These are phyloP conservation scores for Coptodon bakossiorum DNA, from an alignment of 2,113 vertebrate genomes.

Conservation along the genomic window DNA sequence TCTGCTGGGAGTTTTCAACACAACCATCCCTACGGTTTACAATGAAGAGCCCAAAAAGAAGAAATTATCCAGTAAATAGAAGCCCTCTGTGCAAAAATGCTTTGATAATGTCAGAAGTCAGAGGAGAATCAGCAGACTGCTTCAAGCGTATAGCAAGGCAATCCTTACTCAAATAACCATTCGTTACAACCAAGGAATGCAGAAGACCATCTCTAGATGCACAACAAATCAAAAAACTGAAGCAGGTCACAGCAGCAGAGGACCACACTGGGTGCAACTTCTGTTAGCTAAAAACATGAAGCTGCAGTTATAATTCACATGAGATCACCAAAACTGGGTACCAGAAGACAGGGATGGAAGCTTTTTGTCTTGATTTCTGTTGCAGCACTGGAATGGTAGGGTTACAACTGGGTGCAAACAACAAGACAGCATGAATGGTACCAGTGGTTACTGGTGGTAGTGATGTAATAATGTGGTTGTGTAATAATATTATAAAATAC, in stretches of 20 bases:
- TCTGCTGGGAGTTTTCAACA: not conserved
- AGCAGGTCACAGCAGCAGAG: rapidly evolving
- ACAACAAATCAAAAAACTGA: not conserved
- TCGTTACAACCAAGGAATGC: rapidly evolving
- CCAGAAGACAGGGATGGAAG: not conserved
- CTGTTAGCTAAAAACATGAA: not conserved
- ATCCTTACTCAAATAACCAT: not conserved
- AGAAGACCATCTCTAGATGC: not conserved
- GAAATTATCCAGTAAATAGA: not conserved
- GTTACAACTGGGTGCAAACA: not conserved
- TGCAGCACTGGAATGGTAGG: not conserved
- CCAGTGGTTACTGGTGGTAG: not conserved
- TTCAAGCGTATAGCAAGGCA: not conserved
- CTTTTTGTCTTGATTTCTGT: not conserved
- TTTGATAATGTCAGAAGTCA: not conserved
- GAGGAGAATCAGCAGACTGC: not conserved
- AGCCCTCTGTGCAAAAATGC: not conserved
- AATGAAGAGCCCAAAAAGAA: not conserved
- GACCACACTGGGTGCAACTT: not conserved
- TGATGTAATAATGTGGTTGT: not conserved
- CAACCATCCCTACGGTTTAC: not conserved
- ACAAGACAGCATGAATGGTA: not conserved
- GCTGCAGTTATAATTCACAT: not conserved
- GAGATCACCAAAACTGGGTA: not conserved
- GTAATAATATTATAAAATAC: not conserved